These are phyloP conservation scores for Oxycera nigricornis DNA, from an alignment of 2,888 invertebrate genomes.

Conservation along the genomic window DNA sequence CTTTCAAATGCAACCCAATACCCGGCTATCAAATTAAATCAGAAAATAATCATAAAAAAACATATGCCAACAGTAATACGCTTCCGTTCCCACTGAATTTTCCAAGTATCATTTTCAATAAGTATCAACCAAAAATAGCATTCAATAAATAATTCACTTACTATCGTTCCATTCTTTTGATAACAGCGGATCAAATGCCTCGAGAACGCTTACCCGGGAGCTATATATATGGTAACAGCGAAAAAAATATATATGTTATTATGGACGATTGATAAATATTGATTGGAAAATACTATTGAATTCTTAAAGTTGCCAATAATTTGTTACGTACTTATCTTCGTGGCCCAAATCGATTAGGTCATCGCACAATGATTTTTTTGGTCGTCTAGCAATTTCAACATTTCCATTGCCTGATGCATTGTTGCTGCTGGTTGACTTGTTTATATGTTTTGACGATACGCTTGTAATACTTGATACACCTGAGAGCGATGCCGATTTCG, in stretches of 20 bases:
- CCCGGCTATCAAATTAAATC: too few species aligned
- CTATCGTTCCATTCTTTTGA: slow-evolving; percentile 66
- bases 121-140: background rate
- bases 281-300: background rate
- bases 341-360: slow-evolving; percentile 60
- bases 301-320: background rate
- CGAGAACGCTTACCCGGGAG: slow-evolving; percentile 68
- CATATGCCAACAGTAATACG: background rate
- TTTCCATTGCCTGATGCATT: background rate
- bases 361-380: slow-evolving; percentile 46
- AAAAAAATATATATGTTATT: background rate
- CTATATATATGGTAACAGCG: slow-evolving; percentile 50
- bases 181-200: slow-evolving; percentile 87
- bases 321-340: slow-evolving; percentile 57
- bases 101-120: background rate
- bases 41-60: slow-evolving; percentile 3
- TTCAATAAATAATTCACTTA: slow-evolving; percentile 11
- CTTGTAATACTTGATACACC: slow-evolving; percentile 44
- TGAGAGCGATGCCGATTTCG: slow-evolving; percentile 49
- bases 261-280: background rate
- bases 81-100: background rate
- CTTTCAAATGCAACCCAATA: too few species aligned
- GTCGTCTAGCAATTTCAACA: slow-evolving; percentile 33
- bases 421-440: background rate
- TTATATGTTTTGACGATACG: background rate